These are phyloP conservation scores for Drosophila pandora DNA, from an alignment of 1,140 invertebrate genomes.

Conservation along the genomic window DNA sequence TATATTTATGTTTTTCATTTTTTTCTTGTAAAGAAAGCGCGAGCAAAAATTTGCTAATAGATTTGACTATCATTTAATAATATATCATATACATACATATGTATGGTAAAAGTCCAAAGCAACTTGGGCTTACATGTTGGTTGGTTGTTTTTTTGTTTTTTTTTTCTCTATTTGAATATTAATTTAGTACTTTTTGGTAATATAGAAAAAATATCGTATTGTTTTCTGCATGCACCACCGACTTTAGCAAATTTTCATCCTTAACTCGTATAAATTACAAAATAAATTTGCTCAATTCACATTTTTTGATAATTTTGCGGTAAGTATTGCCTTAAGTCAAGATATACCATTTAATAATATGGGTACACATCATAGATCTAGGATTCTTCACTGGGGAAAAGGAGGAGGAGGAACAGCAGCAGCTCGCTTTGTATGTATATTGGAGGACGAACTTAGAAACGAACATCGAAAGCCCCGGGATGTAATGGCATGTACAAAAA, in stretches of 20 bases:
- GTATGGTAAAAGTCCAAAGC: slow-evolving; percentile 63
- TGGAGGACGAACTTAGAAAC: slow-evolving; percentile 1
- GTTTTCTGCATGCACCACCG: slow-evolving; percentile 48
- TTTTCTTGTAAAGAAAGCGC: slow-evolving; percentile 75
- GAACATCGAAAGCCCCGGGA: slow-evolving; percentile 19
- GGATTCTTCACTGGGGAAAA: slow-evolving; percentile 15
- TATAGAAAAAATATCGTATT: slow-evolving; percentile 78
- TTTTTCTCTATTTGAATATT: slow-evolving; percentile 37
- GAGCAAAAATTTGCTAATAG: slow-evolving; percentile 83
- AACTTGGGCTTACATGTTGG: slow-evolving; percentile 46
- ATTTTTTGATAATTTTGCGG: slow-evolving; percentile 60
- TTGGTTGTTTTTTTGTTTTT: slow-evolving; percentile 30
- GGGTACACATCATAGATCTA: slow-evolving; percentile 10
- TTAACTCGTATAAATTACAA: slow-evolving; percentile 63
- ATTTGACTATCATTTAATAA: slow-evolving; percentile 73
- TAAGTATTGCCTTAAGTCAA: slow-evolving; percentile 38
- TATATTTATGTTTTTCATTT: slow-evolving; percentile 6
- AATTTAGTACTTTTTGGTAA: slow-evolving; percentile 48
- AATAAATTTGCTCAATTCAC: slow-evolving; percentile 49
- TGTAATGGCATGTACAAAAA: slow-evolving; percentile 35
- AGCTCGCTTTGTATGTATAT: background rate
- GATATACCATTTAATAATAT: slow-evolving; percentile 45
- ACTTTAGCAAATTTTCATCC: slow-evolving; percentile 41
- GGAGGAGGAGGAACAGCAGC: slow-evolving; percentile 10
- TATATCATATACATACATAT: slow-evolving; percentile 46